Evolutionary conservation across 2,888 invertebrate genomes (phyloP), one percentile per base, ranked within the genome.

Genomic region (Perdita meconis): DNA sequence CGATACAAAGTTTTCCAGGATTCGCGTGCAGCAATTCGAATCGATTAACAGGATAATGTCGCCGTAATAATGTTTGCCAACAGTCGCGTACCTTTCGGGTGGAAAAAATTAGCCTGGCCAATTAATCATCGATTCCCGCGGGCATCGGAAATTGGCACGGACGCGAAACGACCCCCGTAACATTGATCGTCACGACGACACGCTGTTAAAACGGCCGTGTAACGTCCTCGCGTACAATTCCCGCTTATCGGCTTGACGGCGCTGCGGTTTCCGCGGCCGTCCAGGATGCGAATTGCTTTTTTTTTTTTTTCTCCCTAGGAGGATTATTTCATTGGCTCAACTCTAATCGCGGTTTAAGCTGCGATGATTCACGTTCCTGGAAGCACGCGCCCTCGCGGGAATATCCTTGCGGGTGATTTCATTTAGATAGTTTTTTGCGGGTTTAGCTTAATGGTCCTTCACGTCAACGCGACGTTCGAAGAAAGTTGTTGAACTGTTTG

Each of bases 271-370:
- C 30, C 22, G 22, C n/a, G 40, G 24, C 19, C 12, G 22, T 13
- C 5, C 30, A n/a, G 59, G 36, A 26, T 13, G 40, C 50, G 47
- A 12, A 36, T 38, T 16, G 30, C 8, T 47, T 50, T 42, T 59
- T 47, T 24, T 4, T 34, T n/a, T n/a, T n/a, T n/a, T n/a, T n/a
- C n/a, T n/a, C n/a, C n/a, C n/a, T n/a, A 13, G 8, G 38, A 16
- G 47, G 64, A 72, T 55, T 72, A 68, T 69, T 70, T 66, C 50
- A 60, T 70, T 80, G 51, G 56, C 42, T 70, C 59, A 34, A 16
- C 42, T 42, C 24, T 44, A 53, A 66, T 55, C 53, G 64, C 60
- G 65, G 22, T 60, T 71, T 50, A 78, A 81, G 42, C 44, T n/a
- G 19, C 19, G 38, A 16, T 61, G 63, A 70, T 61, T 74, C 70